phyloP scores from a whole-genome alignment of 1,140 invertebrate genomes.

The Heliconius melpomene region DNA sequence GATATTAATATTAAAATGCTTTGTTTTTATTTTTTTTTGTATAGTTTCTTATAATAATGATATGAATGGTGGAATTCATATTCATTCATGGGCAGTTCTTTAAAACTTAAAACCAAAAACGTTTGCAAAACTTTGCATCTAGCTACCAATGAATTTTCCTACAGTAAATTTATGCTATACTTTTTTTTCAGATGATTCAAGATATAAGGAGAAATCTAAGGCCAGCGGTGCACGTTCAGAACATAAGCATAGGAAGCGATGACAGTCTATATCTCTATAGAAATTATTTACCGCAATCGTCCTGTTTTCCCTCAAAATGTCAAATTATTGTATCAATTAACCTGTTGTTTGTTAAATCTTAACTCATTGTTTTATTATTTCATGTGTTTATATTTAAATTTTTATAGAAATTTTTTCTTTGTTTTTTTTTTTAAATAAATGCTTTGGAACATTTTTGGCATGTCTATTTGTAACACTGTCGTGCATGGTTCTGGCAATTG shows the following conservation, averaged over 20 bases:
- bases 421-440: not conserved
- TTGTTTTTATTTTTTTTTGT: too few species aligned
- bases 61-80: too few species aligned
- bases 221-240: conserved; percentile 63
- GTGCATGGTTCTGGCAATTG: too few species aligned
- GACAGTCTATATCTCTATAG: not conserved
- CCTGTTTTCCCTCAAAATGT: not conserved
- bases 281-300: not conserved
- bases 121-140: too few species aligned
- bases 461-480: not conserved
- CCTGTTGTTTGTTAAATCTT: not conserved
- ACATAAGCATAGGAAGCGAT: conserved; percentile 70
- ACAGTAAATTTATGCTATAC: not conserved
- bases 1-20: too few species aligned
- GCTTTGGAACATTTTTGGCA: not conserved
- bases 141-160: too few species aligned
- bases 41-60: too few species aligned
- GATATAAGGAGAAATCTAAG: conserved; percentile 73
- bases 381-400: not conserved
- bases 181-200: conserved; percentile 56
- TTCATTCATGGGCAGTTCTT: too few species aligned
- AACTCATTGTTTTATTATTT: not conserved
- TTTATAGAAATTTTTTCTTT: not conserved
- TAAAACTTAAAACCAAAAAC: too few species aligned
- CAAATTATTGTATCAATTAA: not conserved